Evolutionary conservation across 1,140 invertebrate genomes (phyloP), one percentile per base, ranked within the genome.

Genomic region (Lethrus apterus): DNA sequence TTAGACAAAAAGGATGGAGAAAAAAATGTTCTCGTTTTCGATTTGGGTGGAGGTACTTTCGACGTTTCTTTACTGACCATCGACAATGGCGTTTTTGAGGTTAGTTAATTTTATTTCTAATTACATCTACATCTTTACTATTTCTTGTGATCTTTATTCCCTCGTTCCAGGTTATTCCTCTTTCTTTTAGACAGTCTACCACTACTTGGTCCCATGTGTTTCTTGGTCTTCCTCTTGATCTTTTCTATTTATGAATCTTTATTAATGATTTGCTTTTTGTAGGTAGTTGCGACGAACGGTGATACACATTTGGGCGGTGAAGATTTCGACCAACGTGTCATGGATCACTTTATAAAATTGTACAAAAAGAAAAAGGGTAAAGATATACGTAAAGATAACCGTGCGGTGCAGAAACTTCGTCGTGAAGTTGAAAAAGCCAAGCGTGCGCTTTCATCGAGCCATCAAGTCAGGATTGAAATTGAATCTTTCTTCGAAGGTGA

Each of bases 321-420:
- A 76, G 94, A 98, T 74, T 98, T 98, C 67, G 94, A 98, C 76
- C 93, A 98, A 67, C 77, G 93, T 55, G 93, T 98, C 0, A 96
- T 98, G 91, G 93, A 98, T 59, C 90, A 98, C 67, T 98, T 98
- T 72, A 95, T 97, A 62, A 97, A 98, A 65, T 65, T 97, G 59
- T 97, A 96, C 81, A 98, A 98, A 77, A 98, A 97, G 75, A 98
- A 98, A 81, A 93, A 93, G 77, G 91, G 92, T 64, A 98, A 98
- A 71, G 94, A 98, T 63, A 91, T 98, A 64, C 79, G 92, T 49
- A 93, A 91, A 63, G 93, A 97, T 67, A 88, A 93, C 69, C 76
- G 92, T 58, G 93, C 94, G 58, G 90, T 97, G 2, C 93, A 97
- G 71, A 97, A 97, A 70, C 75, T 98, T 50, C 80, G 94, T 71